These are phyloP conservation scores for Podiceps cristatus DNA, from an alignment of 2,113 vertebrate species.

Conservation along the genomic window DNA sequence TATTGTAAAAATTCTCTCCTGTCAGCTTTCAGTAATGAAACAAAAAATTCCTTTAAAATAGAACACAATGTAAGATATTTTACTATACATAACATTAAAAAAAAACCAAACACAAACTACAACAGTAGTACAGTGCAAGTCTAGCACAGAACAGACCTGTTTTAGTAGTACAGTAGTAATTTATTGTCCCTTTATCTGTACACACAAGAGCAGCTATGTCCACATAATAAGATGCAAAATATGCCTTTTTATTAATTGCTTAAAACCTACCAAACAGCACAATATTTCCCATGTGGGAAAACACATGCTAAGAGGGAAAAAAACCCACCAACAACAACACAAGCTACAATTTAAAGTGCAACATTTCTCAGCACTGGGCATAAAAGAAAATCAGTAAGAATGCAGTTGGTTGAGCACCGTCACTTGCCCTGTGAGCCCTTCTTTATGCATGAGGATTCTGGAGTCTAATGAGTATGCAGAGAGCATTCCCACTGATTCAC, in stretches of 20 bases:
- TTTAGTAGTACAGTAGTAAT: not conserved
- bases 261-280: not conserved
- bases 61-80: not conserved
- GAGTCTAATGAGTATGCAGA: slow-evolving; percentile 45
- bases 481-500: slow-evolving; percentile 29
- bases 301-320: not conserved
- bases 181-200: slow-evolving; percentile 8
- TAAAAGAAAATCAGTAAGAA: not conserved
- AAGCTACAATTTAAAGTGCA: not conserved
- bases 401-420: not conserved
- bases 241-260: not conserved
- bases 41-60: not conserved
- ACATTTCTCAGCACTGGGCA: not conserved
- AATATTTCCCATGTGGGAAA: not conserved
- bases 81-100: not conserved
- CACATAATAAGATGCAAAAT: slow-evolving; percentile 2
- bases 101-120: not conserved
- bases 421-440: not conserved
- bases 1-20: not conserved
- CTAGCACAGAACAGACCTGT: not conserved
- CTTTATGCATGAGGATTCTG: slow-evolving; percentile 33
- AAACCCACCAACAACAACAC: not conserved
- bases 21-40: not conserved
- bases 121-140: not conserved
- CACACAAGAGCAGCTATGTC: not conserved